Percentiles rank a stretch among this genome's conserved stretches.
phyloP scores from a whole-genome alignment of 2,113 vertebrate genomes.

The Phrynocephalus versicolor region DNA sequence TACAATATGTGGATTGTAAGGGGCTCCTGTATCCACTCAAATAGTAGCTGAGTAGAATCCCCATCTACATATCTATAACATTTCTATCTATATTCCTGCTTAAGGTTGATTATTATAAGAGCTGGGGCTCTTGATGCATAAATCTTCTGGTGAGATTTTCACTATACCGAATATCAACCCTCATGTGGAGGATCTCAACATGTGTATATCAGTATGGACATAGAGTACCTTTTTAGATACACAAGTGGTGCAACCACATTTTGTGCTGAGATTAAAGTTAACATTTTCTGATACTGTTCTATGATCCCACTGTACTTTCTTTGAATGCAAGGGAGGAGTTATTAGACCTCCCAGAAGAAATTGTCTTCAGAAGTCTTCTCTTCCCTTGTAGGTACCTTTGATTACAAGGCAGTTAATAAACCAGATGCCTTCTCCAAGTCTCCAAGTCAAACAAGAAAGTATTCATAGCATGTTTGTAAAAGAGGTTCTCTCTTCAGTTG shows the following conservation, averaged over 20 bases:
- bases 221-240: neutral
- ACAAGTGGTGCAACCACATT: too few species aligned
- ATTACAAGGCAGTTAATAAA: neutral
- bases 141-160: neutral
- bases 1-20: too few species aligned
- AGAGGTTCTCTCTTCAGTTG: too few species aligned
- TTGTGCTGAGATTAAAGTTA: too few species aligned
- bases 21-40: too few species aligned
- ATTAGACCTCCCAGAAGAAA: neutral
- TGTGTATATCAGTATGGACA: neutral
- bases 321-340: neutral
- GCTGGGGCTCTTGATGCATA: neutral
- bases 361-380: neutral
- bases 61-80: too few species aligned
- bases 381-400: neutral
- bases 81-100: too few species aligned
- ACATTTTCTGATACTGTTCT: neutral
- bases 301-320: neutral
- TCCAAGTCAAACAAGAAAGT: neutral
- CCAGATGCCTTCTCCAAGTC: neutral
- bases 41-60: too few species aligned
- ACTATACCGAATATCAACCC: neutral
- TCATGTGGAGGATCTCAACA: neutral
- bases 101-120: too few species aligned
- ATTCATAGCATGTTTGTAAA: too few species aligned